phyloP scores from a whole-genome alignment of 1,140 invertebrate genomes.

The Drosophila teissieri region DNA sequence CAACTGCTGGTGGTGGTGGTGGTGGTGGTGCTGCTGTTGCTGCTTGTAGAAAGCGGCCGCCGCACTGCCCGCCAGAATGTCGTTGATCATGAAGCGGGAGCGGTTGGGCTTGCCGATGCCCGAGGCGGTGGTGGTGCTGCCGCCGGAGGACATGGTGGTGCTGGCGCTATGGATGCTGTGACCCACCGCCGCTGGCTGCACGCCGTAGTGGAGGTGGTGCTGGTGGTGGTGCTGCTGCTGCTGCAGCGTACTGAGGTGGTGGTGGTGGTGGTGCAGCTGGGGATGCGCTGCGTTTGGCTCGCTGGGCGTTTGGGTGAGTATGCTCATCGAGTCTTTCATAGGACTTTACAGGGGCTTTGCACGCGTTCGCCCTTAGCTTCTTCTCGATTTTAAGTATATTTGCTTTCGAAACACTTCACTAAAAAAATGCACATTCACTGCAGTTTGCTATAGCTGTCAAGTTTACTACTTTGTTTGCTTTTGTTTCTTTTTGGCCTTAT shows the following conservation, averaged over 20 bases:
- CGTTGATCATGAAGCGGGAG: conserved; percentile 92
- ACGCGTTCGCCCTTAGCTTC: background rate
- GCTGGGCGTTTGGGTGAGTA: conserved; percentile 70
- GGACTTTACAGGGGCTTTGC: background rate
- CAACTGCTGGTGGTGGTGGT: conserved; percentile 43
- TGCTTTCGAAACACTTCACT: conserved; percentile 25
- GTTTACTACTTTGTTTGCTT: background rate
- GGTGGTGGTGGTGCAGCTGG: conserved; percentile 50
- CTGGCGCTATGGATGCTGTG: conserved; percentile 6
- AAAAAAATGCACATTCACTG: conserved; percentile 23
- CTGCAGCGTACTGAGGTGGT: conserved; percentile 21
- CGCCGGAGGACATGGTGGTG: conserved; percentile 32
- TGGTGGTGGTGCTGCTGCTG: conserved; percentile 22
- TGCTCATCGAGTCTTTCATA: conserved; percentile 84
- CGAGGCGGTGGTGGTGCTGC: conserved; percentile 61
- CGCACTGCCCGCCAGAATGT: conserved; percentile 89
- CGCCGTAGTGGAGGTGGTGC: conserved; percentile 31
- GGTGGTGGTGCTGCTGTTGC: conserved; percentile 63
- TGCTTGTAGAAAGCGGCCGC: conserved; percentile 78
- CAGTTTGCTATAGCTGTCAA: background rate
- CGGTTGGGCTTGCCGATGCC: conserved; percentile 87
- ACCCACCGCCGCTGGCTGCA: conserved; percentile 46
- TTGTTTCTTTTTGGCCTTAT: background rate
- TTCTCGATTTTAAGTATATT: background rate
- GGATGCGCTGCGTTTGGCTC: conserved; percentile 43